Conservation (phyloP, 2,797 vertebrate genomes). For the Pantherophis alleghaniensis region DNA sequence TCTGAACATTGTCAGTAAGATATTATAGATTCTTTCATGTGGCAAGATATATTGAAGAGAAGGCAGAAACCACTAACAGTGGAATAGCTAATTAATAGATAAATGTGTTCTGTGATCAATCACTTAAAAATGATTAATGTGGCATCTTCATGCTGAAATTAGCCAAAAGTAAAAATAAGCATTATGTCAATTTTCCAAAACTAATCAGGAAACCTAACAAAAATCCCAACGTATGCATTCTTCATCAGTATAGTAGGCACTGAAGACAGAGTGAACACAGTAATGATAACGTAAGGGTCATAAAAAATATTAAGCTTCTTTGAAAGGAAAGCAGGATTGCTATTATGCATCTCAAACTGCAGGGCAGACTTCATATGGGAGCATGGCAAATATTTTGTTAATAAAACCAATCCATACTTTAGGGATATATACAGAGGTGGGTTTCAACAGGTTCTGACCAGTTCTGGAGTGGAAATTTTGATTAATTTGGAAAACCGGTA, state of each 20-base stretch:
- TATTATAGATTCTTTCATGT: not conserved
- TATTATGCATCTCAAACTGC: not conserved
- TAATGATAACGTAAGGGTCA: not conserved
- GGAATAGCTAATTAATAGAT: not conserved
- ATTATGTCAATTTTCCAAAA: not conserved
- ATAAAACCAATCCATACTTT: not conserved
- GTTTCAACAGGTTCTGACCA: too few species aligned
- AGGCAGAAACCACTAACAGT: not conserved
- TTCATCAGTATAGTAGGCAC: not conserved
- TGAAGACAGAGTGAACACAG: not conserved
- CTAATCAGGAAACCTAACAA: not conserved
- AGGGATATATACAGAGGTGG: not conserved
- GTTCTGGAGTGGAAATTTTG: too few species aligned
- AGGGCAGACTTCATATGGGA: not conserved
- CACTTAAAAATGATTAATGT: not conserved
- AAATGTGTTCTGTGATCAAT: not conserved
- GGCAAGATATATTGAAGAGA: not conserved
- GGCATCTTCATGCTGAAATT: not conserved
- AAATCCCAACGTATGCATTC: not conserved
- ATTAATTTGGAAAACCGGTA: too few species aligned
- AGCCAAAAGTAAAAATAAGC: not conserved
- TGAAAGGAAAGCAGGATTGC: too few species aligned
- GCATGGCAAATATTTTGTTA: not conserved
- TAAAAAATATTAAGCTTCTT: not conserved
- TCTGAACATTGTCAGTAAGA: not conserved